Conservation (phyloP, 2,113 vertebrate species). For the Hydrolagus affinis region DNA sequence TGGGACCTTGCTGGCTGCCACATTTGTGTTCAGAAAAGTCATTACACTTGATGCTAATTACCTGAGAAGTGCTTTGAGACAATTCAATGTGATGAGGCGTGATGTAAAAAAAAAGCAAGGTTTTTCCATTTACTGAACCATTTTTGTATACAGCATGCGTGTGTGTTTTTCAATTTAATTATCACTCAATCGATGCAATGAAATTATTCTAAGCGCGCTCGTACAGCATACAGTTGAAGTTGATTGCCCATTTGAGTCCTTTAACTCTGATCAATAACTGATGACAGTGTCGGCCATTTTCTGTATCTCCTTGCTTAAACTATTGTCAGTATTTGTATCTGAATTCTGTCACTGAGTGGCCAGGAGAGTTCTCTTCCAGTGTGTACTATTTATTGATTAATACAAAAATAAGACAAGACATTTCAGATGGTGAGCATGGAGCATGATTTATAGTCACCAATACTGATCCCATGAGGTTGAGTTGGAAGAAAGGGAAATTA, state of each 20-base stretch:
- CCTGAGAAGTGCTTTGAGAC: too few relatives aligned
- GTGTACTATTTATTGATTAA: not conserved
- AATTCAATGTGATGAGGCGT: too few relatives aligned
- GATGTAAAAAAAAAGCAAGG: too few relatives aligned
- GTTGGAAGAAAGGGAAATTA: not conserved
- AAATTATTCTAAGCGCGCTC: not conserved
- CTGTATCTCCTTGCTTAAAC: not conserved
- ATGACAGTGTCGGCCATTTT: not conserved
- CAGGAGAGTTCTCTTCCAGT: not conserved
- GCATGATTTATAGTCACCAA: not conserved
- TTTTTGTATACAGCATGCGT: too few relatives aligned
- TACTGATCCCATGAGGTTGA: not conserved
- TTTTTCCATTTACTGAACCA: too few relatives aligned
- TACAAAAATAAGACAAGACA: not conserved
- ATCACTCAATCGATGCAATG: not conserved
- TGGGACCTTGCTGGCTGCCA: too few relatives aligned
- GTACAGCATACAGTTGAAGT: not conserved
- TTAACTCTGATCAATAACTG: conserved; percentile 9
- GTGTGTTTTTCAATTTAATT: too few relatives aligned
- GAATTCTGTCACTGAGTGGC: not conserved
- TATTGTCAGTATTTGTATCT: conserved; percentile 7
- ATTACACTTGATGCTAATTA: too few relatives aligned
- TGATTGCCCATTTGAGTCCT: conserved; percentile 5
- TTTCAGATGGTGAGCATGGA: not conserved
- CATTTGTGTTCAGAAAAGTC: too few relatives aligned